A percentile compares a stretch with the other conserved stretches of the same genome.
Evolutionary conservation across 1,140 invertebrate genomes (phyloP).

Genomic region (Delia radicum): DNA sequence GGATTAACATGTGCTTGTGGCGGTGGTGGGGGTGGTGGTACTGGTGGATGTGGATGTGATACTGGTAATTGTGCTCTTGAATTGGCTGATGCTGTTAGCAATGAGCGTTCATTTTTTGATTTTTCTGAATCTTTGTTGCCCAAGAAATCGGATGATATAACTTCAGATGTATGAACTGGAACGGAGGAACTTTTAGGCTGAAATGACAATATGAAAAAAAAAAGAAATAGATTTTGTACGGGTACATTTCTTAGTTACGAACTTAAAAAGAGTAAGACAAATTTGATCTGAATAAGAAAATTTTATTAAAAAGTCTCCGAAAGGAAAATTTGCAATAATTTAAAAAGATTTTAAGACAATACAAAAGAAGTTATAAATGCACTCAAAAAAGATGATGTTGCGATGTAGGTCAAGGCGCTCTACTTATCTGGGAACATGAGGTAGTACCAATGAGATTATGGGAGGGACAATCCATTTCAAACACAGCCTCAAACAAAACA

Average conservation of each 20-base stretch:
- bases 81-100: not conserved
- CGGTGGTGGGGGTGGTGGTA: not conserved
- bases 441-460: too few species aligned
- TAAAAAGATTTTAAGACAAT: too few species aligned
- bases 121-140: not conserved
- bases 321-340: too few species aligned
- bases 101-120: slow-evolving; percentile 34
- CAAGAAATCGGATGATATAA: not conserved
- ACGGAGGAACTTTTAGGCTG: not conserved
- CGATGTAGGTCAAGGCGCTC: too few species aligned
- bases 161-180: not conserved
- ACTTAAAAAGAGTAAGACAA: too few species aligned
- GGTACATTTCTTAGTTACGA: not conserved
- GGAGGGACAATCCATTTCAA: too few species aligned
- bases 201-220: not conserved
- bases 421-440: too few species aligned
- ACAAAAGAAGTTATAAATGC: not conserved
- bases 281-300: too few species aligned
- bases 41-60: not conserved
- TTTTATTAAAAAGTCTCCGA: too few species aligned
- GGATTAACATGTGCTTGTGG: not conserved
- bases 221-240: not conserved
- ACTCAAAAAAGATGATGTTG: too few species aligned
- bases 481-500: too few species aligned
- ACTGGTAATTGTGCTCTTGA: not conserved